These are phyloP conservation scores for Upupa epops DNA, from an alignment of 2,113 vertebrate species.

Conservation along the genomic window DNA sequence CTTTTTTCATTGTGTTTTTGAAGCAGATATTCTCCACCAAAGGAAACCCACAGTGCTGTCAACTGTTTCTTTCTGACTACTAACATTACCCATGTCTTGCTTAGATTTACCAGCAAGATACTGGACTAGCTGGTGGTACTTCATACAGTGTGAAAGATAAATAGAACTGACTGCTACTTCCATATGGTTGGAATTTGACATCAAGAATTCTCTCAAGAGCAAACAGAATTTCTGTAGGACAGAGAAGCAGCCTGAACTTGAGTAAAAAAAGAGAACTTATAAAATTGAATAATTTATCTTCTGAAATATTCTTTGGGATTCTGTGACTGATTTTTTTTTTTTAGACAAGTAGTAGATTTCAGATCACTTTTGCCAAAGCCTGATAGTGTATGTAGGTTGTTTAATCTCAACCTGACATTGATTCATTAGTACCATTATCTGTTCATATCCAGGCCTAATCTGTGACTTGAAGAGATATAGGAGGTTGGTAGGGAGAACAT, in stretches of 20 bases:
- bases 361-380: background rate
- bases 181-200: conserved; percentile 52
- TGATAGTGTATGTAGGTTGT: background rate
- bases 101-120: conserved; percentile 39
- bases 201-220: conserved; percentile 46
- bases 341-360: background rate
- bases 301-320: background rate
- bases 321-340: too few relatives aligned
- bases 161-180: conserved; percentile 56
- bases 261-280: background rate
- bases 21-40: conserved; percentile 47
- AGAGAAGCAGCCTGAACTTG: background rate
- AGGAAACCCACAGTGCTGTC: conserved; percentile 19
- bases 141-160: conserved; percentile 41
- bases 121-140: conserved; percentile 38
- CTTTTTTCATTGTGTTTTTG: background rate
- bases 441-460: background rate
- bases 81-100: conserved; percentile 7
- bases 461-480: background rate
- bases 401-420: conserved; percentile 19
- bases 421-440: background rate
- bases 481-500: background rate
- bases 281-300: background rate
- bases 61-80: conserved; percentile 3
- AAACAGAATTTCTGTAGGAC: conserved; percentile 44